Evolutionary conservation across 1,140 invertebrate genomes (phyloP).

Genomic region (Saccostrea cuccullata): DNA sequence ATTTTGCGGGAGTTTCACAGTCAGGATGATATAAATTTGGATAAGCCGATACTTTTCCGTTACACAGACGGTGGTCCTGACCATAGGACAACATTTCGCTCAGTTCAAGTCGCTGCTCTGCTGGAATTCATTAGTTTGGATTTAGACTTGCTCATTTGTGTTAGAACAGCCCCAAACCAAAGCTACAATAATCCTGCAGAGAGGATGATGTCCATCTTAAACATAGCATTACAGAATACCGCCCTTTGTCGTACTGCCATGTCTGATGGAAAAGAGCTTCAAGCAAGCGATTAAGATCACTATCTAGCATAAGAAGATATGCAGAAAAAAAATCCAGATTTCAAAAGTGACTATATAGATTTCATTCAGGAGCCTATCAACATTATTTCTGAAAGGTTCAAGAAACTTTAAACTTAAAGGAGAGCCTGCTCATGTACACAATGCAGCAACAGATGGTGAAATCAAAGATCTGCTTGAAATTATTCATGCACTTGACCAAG

Average conservation of each 20-base stretch:
- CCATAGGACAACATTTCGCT: constrained; percentile 45
- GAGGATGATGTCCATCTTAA: constrained; percentile 58
- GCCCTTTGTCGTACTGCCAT: neutral
- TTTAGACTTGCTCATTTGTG: constrained; percentile 56
- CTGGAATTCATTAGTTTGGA: constrained; percentile 51
- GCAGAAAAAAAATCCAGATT: too few species aligned
- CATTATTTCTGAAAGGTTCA: too few species aligned
- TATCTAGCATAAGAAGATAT: too few species aligned
- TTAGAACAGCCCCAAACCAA: constrained; percentile 55
- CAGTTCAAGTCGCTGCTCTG: constrained; percentile 54
- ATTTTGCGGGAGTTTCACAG: neutral
- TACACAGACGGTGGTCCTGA: constrained; percentile 46
- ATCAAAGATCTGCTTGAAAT: too few species aligned
- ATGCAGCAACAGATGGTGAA: too few species aligned
- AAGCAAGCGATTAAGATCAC: too few species aligned
- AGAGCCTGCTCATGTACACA: too few species aligned
- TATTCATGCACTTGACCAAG: too few species aligned
- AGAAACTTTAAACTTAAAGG: too few species aligned
- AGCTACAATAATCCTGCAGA: constrained; percentile 59
- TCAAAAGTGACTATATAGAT: too few species aligned
- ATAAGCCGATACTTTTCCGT: neutral
- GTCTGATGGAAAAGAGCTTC: neutral
- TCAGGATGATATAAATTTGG: neutral
- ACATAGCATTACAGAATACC: constrained; percentile 47
- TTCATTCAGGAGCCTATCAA: too few species aligned